Conservation (phyloP, 2,113 vertebrate species). For the Menidia beryllina region DNA sequence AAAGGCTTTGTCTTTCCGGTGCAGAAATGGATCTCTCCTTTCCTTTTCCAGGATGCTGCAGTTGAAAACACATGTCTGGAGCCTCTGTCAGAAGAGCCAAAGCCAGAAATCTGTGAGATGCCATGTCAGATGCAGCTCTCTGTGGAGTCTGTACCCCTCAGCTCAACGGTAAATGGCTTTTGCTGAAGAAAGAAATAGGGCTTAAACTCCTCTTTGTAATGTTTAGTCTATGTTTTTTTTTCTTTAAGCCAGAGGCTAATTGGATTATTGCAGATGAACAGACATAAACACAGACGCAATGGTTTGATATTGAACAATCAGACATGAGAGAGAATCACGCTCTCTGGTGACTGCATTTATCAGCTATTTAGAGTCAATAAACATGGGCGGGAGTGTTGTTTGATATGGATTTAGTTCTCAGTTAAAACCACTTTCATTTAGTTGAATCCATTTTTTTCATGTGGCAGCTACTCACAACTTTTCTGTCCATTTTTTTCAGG, state of each 20-base stretch:
- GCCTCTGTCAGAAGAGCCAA: conserved; percentile 24
- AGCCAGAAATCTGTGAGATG: conserved; percentile 44
- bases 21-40: not conserved
- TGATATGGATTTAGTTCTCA: not conserved
- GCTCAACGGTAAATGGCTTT: conserved; percentile 39
- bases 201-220: not conserved
- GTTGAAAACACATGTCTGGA: conserved; percentile 30
- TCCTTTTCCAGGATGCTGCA: conserved; percentile 22
- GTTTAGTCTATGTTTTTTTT: too few relatives aligned
- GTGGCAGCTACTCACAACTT: not conserved
- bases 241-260: too few relatives aligned
- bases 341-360: too few relatives aligned
- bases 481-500: conserved; percentile 30
- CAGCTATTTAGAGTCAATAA: too few relatives aligned
- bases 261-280: too few relatives aligned
- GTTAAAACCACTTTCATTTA: not conserved
- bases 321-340: too few relatives aligned
- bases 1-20: too few relatives aligned
- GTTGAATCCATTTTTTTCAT: not conserved
- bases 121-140: conserved; percentile 58
- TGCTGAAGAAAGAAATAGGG: not conserved
- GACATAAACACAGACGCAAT: too few relatives aligned
- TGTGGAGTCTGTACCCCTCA: conserved; percentile 51
- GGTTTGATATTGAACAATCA: too few relatives aligned
- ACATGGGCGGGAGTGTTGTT: not conserved